Percentiles rank a stretch among this genome's conserved stretches.
phyloP scores from a whole-genome alignment of 2,888 invertebrate species.

The Drosophila pseudotalamancana region DNA sequence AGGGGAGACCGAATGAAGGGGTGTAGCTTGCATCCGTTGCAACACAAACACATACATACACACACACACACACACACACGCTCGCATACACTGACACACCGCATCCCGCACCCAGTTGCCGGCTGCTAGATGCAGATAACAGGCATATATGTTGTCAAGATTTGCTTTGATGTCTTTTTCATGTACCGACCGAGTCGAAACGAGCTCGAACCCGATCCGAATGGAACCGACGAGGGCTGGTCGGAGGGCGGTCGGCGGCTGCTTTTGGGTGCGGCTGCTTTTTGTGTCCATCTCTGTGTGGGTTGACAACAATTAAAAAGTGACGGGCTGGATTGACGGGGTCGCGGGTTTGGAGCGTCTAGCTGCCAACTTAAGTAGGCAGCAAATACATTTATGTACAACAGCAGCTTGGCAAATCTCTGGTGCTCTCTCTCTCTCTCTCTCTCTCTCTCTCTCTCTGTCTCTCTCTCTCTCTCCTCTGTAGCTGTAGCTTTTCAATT shows the following conservation, averaged over 20 bases:
- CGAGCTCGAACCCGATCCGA: constrained; percentile 13
- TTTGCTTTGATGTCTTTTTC: constrained; percentile 77
- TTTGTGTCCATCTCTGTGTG: constrained; percentile 67
- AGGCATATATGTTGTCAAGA: constrained; percentile 70
- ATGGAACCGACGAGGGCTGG: background rate
- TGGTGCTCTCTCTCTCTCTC: constrained; percentile 9
- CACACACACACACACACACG: background rate
- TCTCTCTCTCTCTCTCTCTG: background rate
- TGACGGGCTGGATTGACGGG: constrained; percentile 44
- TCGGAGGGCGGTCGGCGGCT: constrained; percentile 6
- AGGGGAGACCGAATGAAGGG: background rate
- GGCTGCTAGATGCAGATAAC: constrained; percentile 67
- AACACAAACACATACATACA: background rate
- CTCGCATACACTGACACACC: no score
- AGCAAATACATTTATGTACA: constrained; percentile 54
- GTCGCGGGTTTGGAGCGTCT: background rate
- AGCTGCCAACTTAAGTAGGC: constrained; percentile 60
- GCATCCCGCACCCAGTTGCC: background rate
- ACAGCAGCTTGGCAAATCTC: constrained; percentile 29
- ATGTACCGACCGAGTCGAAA: constrained; percentile 62
- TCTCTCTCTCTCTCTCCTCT: background rate
- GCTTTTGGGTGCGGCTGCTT: constrained; percentile 64
- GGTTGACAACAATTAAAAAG: constrained; percentile 75
- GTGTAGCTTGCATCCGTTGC: constrained; percentile 34
- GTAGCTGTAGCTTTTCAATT: constrained; percentile 54